Percentiles rank a stretch among this genome's conserved stretches.
phyloP scores from a whole-genome alignment of 2,797 vertebrate genomes.

The Xyrichtys novacula region DNA sequence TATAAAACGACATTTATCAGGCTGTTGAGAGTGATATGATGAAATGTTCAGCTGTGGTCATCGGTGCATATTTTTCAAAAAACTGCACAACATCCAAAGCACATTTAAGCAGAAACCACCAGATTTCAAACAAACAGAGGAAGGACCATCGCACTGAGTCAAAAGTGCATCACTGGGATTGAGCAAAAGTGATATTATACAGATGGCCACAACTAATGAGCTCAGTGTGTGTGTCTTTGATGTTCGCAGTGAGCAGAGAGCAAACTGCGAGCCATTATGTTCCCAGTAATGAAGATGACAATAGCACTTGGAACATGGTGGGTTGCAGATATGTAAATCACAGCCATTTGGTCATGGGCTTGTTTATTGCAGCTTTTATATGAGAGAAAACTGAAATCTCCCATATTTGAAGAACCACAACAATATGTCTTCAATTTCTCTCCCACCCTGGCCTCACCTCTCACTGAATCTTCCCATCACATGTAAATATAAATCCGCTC shows the following conservation, averaged over 20 bases:
- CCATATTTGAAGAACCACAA: constrained; percentile 56
- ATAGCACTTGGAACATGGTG: constrained; percentile 66
- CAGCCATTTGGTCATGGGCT: constrained; percentile 63
- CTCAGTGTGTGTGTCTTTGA: constrained; percentile 79
- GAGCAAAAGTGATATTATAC: constrained; percentile 79
- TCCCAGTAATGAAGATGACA: constrained; percentile 77
- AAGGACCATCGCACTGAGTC: constrained; percentile 75
- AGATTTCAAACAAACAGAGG: constrained; percentile 66
- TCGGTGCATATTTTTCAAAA: constrained; percentile 23
- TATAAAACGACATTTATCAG: constrained; percentile 43
- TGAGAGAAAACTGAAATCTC: constrained; percentile 44
- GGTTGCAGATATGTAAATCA: constrained; percentile 74
- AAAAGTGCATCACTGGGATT: constrained; percentile 76
- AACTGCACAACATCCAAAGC: constrained; percentile 47
- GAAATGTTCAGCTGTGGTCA: constrained; percentile 54
- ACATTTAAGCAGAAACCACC: constrained; percentile 51
- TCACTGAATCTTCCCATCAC: constrained; percentile 44
- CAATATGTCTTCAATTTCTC: constrained; percentile 60
- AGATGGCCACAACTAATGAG: constrained; percentile 87
- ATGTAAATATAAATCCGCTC: constrained; percentile 75
- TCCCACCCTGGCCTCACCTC: constrained; percentile 37
- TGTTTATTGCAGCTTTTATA: constrained; percentile 69
- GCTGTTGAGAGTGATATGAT: constrained; percentile 46
- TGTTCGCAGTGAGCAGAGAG: constrained; percentile 74
- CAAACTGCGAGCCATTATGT: constrained; percentile 71